These are phyloP conservation scores for Epizoanthus ramosus DNA, from an alignment of 92 coral and sea anemone species.

Conservation along the genomic window DNA sequence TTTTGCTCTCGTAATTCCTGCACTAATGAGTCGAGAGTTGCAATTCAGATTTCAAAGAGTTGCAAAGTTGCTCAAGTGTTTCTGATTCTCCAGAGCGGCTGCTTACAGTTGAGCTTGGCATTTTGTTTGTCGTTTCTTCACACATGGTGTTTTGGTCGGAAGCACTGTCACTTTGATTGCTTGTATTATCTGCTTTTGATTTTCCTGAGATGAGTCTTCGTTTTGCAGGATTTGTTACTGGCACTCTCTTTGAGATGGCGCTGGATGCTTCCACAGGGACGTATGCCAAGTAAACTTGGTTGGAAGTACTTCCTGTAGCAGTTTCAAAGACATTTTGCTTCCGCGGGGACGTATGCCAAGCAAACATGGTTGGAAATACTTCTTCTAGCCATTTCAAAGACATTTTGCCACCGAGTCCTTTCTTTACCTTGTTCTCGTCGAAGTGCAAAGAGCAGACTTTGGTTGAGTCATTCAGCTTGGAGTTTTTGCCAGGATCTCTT, in stretches of 20 bases:
- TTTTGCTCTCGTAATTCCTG: conserved; percentile 36
- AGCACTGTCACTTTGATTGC: not conserved
- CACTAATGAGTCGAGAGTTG: not conserved
- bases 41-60: not conserved
- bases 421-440: conserved; percentile 18
- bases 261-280: conserved; percentile 23
- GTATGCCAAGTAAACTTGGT: conserved; percentile 45
- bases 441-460: conserved; percentile 41
- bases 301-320: conserved; percentile 18
- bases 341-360: conserved; percentile 45
- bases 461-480: conserved; percentile 12
- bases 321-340: conserved; percentile 29
- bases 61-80: no score
- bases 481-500: conserved; percentile 5
- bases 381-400: conserved; percentile 13
- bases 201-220: not conserved
- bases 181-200: not conserved
- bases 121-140: no score
- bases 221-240: not conserved
- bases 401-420: conserved; percentile 43
- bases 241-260: not conserved
- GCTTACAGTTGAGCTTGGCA: no score
- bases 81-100: no score
- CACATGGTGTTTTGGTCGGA: no score
- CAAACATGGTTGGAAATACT: conserved; percentile 38